A percentile compares a stretch with the other conserved stretches of the same genome.
phyloP scores from a whole-genome alignment of 2,113 vertebrate genomes.

The Ursus arctos region DNA sequence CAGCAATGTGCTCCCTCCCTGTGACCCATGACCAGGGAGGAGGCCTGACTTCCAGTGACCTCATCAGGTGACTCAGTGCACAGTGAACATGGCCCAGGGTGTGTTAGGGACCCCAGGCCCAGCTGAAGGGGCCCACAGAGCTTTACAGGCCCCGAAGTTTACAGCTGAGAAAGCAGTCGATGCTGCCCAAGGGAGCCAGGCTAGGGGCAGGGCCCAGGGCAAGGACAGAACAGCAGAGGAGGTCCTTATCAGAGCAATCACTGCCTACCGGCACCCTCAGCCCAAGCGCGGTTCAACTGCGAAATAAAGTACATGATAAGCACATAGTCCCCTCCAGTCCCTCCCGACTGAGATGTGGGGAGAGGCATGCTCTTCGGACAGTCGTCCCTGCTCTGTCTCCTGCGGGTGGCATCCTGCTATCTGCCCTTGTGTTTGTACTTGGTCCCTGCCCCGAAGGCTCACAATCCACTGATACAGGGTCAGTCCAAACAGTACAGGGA shows the following conservation, averaged over 20 bases:
- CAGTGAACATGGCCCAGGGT: not conserved
- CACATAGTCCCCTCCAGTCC: not conserved
- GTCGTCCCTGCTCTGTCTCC: not conserved
- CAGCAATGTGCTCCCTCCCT: not conserved
- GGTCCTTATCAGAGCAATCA: no score
- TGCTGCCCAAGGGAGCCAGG: not conserved
- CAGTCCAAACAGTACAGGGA: slow-evolving; percentile 15
- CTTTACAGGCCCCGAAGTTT: not conserved
- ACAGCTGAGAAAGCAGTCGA: not conserved
- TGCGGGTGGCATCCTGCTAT: not conserved
- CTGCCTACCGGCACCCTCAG: not conserved
- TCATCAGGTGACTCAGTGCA: slow-evolving; percentile 71
- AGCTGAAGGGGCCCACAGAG: not conserved
- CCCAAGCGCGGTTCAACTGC: not conserved
- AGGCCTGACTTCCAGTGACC: slow-evolving; percentile 59
- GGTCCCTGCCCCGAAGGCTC: slow-evolving; percentile 73
- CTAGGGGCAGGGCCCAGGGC: not conserved
- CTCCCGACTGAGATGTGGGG: accelerated
- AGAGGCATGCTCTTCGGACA: not conserved
- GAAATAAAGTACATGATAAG: not conserved
- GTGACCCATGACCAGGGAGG: slow-evolving; percentile 77
- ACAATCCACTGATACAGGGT: slow-evolving; percentile 59
- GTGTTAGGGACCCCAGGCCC: slow-evolving; percentile 27
- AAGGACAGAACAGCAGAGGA: not conserved
- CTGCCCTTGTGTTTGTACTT: slow-evolving; percentile 27